phyloP scores from a whole-genome alignment of 2,113 vertebrate species.

The Silurus glanis region DNA sequence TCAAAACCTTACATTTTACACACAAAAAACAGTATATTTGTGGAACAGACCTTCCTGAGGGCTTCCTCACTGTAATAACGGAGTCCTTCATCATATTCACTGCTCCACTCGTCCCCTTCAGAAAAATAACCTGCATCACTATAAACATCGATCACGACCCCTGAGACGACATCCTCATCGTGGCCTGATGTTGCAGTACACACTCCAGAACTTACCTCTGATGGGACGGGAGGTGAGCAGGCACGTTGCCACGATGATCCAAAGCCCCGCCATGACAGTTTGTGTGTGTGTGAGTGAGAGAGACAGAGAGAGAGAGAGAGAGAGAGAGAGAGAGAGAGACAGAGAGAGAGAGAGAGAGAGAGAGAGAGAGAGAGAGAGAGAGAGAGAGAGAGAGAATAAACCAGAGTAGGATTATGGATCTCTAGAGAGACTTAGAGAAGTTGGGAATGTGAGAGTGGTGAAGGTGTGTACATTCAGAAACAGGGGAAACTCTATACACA shows the following conservation, averaged over 20 bases:
- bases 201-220: slow-evolving; percentile 72
- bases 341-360: neutral
- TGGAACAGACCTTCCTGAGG: slow-evolving; percentile 65
- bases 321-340: slow-evolving; percentile 53
- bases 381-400: neutral
- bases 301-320: no score
- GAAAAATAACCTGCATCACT: slow-evolving; percentile 9
- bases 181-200: neutral
- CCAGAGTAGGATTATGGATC: neutral
- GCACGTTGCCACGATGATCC: slow-evolving; percentile 70
- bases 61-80: slow-evolving; percentile 68
- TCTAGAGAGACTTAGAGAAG: neutral
- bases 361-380: neutral
- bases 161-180: neutral
- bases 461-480: neutral
- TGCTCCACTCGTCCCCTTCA: slow-evolving; percentile 71
- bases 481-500: neutral
- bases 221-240: slow-evolving; percentile 64
- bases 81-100: slow-evolving; percentile 72
- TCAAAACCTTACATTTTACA: no score
- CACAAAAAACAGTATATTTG: neutral
- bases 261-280: slow-evolving; percentile 71
- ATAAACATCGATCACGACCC: neutral
- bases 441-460: neutral
- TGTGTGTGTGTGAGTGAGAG: slow-evolving; percentile 26